A percentile compares a stretch with the other conserved stretches of the same genome.
Conservation (phyloP, 1,140 invertebrate species). For the Euwallacea similis region DNA sequence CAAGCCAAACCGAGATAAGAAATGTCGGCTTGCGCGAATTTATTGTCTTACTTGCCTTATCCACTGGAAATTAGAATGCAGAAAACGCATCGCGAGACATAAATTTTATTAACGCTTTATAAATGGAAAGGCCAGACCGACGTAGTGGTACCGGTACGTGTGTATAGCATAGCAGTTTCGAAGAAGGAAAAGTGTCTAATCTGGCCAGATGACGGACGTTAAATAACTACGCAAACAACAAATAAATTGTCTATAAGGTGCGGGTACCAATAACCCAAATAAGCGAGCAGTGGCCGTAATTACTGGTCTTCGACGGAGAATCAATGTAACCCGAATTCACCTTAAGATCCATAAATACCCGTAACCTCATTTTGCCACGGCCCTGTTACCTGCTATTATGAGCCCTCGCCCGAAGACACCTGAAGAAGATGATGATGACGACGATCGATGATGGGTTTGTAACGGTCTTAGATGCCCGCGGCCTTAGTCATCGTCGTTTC, state of each 20-base stretch:
- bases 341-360: constrained; percentile 7
- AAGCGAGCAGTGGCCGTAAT: not conserved
- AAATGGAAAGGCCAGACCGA: constrained; percentile 1
- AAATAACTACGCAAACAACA: constrained; percentile 1
- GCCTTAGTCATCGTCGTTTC: constrained; percentile 37
- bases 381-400: constrained; percentile 2
- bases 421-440: constrained; percentile 3
- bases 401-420: constrained; percentile 14
- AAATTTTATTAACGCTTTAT: constrained; percentile 15
- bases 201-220: constrained; percentile 4
- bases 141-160: not conserved
- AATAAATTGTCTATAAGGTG: not conserved
- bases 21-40: constrained; percentile 16
- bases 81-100: constrained; percentile 8
- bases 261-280: constrained; percentile 1
- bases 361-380: constrained; percentile 3
- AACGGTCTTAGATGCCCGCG: constrained; percentile 34
- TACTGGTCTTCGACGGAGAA: not conserved
- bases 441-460: constrained; percentile 1
- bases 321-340: not conserved
- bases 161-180: not conserved
- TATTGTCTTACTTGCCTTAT: constrained; percentile 25
- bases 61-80: constrained; percentile 13
- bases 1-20: constrained; percentile 20
- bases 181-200: not conserved